A percentile compares a stretch with the other conserved stretches of the same genome.
These are phyloP conservation scores for Lophotis ruficrista DNA, from an alignment of 2,113 vertebrate genomes.

Conservation along the genomic window DNA sequence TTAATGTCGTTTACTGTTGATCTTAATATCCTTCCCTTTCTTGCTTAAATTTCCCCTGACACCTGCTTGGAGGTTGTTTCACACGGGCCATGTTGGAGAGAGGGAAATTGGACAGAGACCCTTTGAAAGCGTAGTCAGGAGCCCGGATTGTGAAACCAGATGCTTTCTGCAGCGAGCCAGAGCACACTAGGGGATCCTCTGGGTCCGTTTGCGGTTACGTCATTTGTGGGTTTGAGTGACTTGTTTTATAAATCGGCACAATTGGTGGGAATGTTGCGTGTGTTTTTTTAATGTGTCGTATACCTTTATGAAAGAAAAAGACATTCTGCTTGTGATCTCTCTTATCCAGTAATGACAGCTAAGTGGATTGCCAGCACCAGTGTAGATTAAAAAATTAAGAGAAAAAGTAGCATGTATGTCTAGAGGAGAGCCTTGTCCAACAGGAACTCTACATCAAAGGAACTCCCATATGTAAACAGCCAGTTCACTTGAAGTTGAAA, in stretches of 20 bases:
- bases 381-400: conserved; percentile 31
- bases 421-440: conserved; percentile 35
- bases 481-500: conserved; percentile 54
- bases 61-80: conserved; percentile 51
- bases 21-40: conserved; percentile 56
- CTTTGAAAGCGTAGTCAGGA: conserved; percentile 11
- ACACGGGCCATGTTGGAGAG: neutral
- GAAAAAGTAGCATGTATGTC: neutral
- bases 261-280: conserved; percentile 23
- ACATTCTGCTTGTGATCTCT: conserved; percentile 34
- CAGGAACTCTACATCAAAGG: conserved; percentile 32
- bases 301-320: conserved; percentile 44
- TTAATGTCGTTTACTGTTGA: conserved; percentile 21
- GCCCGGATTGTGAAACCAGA: conserved; percentile 30
- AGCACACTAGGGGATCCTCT: neutral
- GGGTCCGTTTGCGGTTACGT: neutral
- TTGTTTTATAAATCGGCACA: conserved; percentile 50
- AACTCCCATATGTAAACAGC: conserved; percentile 21
- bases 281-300: neutral
- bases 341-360: conserved; percentile 41
- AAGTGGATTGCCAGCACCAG: neutral
- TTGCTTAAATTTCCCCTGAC: conserved; percentile 55
- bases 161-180: conserved; percentile 11
- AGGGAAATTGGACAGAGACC: conserved; percentile 26
- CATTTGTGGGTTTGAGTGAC: conserved; percentile 31